Base-by-base conservation (phyloP, 1,140 invertebrate genomes). In the Sweltsa coloradensis region DNA sequence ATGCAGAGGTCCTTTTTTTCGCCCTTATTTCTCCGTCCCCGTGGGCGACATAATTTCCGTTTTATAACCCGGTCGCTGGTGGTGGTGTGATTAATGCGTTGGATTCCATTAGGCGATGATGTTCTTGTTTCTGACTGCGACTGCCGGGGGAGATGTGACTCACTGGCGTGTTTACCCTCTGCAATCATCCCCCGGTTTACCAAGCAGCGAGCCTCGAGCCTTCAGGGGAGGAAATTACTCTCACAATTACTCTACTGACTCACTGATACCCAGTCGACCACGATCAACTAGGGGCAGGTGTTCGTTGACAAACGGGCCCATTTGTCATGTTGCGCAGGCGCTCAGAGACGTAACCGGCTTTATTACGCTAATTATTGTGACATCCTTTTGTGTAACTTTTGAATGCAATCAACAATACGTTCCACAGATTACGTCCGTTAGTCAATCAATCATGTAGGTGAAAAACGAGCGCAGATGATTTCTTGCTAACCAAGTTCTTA, bases 1-100 rank as follows among this genome's bases (percentile, higher is more conserved):
- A 34, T 45, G n/a, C 43, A 45, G 46, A 39, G 39, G 46, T 39
- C 46, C 14, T 41, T 41, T 50, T 48, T 46, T 41, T 37, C n/a
- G 9, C 23, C 45, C 45, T 51, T 51, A 51, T 51, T 47, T 47
- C 42, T 48, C 41, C 50, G 50, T 58, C 54, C 56, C 59, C 59
- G 55, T 55, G 58, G 58, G 59, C 57, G 55, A 58, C 54, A 61
- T 61, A 60, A 61, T 61, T 61, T 60, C 59, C 59, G 58, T 57
- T 58, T 61, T 55, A 57, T 60, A 61, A 61, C 56, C 53, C 37
- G 53, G 51, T 53, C 45, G 50, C 52, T 53, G 50, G 45, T 52
- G 47, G 51, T 50, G 39, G 44, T 55, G 57, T 59, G 58, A 61
- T 61, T 61, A 61, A 61, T 61, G 58, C 52, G 49, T 51, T 49